These are phyloP conservation scores for Phalacrocorax brasilianus DNA, from an alignment of 2,113 vertebrate genomes.

Conservation along the genomic window DNA sequence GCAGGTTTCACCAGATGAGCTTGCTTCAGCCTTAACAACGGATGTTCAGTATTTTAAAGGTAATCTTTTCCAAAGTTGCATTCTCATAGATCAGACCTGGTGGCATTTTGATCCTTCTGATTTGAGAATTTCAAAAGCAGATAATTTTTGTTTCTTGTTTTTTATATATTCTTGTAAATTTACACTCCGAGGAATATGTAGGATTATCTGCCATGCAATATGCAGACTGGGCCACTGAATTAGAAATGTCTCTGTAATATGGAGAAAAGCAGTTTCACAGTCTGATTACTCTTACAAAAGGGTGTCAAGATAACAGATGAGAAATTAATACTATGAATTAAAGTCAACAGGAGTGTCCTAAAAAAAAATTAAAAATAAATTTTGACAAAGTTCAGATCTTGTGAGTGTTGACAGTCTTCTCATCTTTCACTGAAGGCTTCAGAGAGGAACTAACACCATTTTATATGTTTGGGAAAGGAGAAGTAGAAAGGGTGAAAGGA, in stretches of 20 bases:
- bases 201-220: not conserved
- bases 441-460: not conserved
- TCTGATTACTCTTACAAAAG: not conserved
- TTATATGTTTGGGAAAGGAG: not conserved
- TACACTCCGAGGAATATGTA: not conserved
- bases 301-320: not conserved
- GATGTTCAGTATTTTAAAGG: slow-evolving; percentile 94
- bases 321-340: not conserved
- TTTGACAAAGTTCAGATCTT: not conserved
- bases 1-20: slow-evolving; percentile 85
- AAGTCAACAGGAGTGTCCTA: not conserved
- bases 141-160: not conserved
- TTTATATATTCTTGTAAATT: not conserved
- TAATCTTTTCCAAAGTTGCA: slow-evolving; percentile 44
- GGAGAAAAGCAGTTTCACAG: not conserved
- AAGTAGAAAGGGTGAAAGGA: not conserved
- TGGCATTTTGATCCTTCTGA: not conserved
- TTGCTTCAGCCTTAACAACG: slow-evolving; percentile 88
- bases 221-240: not conserved
- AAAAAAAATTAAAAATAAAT: not conserved
- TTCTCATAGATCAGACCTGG: not conserved
- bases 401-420: not conserved
- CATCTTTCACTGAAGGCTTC: not conserved
- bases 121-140: not conserved
- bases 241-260: not conserved